These are phyloP conservation scores for Phrynocephalus guinanensis DNA, from an alignment of 2,797 vertebrate genomes.

Conservation along the genomic window DNA sequence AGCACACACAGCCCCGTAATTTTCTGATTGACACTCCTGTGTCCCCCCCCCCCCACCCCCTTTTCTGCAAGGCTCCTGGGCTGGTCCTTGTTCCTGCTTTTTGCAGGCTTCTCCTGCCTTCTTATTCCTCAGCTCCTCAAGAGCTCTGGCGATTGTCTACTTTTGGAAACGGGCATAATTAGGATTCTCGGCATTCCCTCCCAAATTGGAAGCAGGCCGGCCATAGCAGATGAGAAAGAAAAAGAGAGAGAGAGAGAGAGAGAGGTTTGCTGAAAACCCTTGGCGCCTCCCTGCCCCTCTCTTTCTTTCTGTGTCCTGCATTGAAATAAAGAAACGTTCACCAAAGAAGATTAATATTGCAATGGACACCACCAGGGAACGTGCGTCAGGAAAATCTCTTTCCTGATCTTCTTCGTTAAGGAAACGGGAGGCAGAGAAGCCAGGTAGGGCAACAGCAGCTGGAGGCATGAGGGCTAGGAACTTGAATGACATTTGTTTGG, in stretches of 20 bases:
- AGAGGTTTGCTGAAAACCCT: no score
- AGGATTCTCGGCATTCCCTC: constrained; percentile 24
- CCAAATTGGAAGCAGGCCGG: neutral
- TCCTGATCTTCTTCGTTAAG: no score
- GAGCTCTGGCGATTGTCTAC: neutral
- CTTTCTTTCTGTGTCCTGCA: neutral
- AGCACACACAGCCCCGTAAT: no score
- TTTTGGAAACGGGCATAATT: constrained; percentile 14
- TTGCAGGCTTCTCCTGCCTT: no score
- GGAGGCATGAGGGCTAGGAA: neutral
- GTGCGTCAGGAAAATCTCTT: neutral
- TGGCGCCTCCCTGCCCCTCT: no score
- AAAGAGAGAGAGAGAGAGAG: no score
- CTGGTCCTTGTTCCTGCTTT: neutral
- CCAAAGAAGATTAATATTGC: no score
- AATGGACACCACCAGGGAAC: no score
- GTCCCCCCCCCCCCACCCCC: accelerated
- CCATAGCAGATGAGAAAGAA: no score
- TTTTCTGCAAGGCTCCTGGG: neutral
- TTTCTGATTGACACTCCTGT: no score
- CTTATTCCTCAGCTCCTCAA: neutral
- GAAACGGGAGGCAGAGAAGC: neutral
- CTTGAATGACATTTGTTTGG: neutral
- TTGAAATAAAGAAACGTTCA: no score
- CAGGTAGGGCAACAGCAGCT: no score